These are phyloP conservation scores for Xyliphius kryptos DNA, from an alignment of 2,113 vertebrate genomes.

Conservation along the genomic window DNA sequence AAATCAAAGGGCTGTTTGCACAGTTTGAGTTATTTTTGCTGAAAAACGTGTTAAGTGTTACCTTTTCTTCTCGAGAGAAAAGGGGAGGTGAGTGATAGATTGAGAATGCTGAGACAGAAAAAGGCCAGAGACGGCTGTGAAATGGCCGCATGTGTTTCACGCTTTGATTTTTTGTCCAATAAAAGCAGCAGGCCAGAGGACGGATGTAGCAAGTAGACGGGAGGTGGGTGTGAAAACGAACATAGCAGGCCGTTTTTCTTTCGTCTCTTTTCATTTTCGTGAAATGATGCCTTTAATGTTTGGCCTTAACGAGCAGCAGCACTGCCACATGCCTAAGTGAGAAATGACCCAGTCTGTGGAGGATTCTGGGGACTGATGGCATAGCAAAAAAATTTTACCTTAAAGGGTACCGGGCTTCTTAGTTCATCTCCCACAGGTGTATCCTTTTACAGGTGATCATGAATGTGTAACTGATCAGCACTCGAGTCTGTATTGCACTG, in stretches of 20 bases:
- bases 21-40: too few relatives aligned
- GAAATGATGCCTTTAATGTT: slow-evolving; percentile 34
- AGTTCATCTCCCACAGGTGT: not conserved
- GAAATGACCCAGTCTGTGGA: slow-evolving; percentile 26
- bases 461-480: slow-evolving; percentile 13
- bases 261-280: slow-evolving; percentile 27
- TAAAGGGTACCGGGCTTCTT: slow-evolving; percentile 6
- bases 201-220: not conserved
- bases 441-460: slow-evolving; percentile 14
- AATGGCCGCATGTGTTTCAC: slow-evolving; percentile 37
- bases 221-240: not conserved
- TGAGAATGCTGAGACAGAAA: slow-evolving; percentile 11
- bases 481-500: too few relatives aligned
- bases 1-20: too few relatives aligned
- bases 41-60: not conserved
- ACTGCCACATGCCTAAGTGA: slow-evolving; percentile 28
- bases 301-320: slow-evolving; percentile 12
- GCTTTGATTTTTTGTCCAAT: slow-evolving; percentile 22
- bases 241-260: slow-evolving; percentile 24
- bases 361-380: too few relatives aligned
- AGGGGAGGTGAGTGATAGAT: slow-evolving; percentile 18
- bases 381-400: too few relatives aligned
- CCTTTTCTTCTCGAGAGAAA: slow-evolving; percentile 24
- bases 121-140: slow-evolving; percentile 27
- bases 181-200: slow-evolving; percentile 26